Conservation (phyloP, 2,113 vertebrate species). For the Sinosuthora webbiana region DNA sequence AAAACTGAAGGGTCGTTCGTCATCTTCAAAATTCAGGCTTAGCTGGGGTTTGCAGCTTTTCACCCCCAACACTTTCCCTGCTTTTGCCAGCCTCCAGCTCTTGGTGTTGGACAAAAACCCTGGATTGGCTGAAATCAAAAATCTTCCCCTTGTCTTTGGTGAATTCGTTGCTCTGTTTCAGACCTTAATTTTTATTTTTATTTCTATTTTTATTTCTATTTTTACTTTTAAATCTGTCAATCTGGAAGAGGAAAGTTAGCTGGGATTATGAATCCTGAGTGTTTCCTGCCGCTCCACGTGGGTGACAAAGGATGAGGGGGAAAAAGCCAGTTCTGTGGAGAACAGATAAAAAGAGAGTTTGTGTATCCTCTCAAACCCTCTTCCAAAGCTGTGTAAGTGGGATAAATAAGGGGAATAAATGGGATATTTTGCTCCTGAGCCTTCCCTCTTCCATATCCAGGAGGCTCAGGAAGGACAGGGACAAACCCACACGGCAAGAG, state of each 20-base stretch:
- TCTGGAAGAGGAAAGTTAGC: background rate
- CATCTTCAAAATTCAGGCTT: background rate
- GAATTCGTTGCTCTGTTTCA: background rate
- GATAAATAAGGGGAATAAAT: background rate
- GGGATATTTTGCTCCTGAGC: background rate
- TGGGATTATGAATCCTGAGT: background rate
- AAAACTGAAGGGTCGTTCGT: background rate
- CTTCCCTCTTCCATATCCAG: background rate
- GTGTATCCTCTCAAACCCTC: background rate
- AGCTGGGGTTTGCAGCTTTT: background rate
- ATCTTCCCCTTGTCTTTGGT: background rate
- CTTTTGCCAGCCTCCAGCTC: background rate
- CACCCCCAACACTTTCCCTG: background rate
- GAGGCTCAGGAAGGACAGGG: background rate
- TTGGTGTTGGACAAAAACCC: background rate
- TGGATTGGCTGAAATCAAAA: background rate
- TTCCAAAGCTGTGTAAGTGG: background rate
- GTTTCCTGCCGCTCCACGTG: fast-evolving
- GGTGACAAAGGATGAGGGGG: background rate
- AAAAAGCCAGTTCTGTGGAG: background rate
- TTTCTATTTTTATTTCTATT: background rate
- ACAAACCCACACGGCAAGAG: background rate
- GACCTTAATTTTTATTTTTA: background rate
- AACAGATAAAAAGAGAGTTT: too few species aligned
- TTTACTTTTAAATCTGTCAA: background rate